A percentile compares a stretch with the other conserved stretches of the same genome.
These are phyloP conservation scores for Neodontobutis hainanensis DNA, from an alignment of 2,113 vertebrate species.

Conservation along the genomic window DNA sequence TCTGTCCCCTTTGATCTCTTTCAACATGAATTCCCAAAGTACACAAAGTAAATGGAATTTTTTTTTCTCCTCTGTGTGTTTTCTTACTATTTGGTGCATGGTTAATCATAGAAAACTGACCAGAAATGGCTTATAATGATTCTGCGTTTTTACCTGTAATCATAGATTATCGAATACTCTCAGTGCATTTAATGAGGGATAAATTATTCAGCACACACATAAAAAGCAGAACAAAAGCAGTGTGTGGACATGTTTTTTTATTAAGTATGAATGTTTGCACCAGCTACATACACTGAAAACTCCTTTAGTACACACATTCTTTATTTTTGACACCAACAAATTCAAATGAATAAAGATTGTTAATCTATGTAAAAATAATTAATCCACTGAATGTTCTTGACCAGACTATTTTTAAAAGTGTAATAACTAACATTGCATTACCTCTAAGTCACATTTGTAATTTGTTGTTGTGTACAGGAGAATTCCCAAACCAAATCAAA, in stretches of 20 bases:
- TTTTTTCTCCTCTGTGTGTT: conserved; percentile 13
- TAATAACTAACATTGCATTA: no score
- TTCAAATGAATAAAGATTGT: no score
- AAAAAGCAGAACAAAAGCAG: conserved; percentile 32
- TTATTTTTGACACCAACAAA: no score
- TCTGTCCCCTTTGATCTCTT: conserved; percentile 75
- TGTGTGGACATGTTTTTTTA: conserved; percentile 31
- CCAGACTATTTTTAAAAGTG: no score
- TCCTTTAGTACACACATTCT: no score
- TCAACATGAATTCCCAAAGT: conserved; percentile 64
- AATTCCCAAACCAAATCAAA: no score
- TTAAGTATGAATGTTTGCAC: neutral
- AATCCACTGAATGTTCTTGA: no score
- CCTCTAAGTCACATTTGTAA: no score
- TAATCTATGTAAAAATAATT: no score
- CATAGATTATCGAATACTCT: conserved; percentile 62
- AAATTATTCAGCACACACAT: conserved; percentile 66
- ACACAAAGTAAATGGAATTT: conserved; percentile 68
- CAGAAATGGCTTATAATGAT: conserved; percentile 74
- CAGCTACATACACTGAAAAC: no score
- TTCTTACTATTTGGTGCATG: conserved; percentile 54
- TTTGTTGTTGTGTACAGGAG: no score
- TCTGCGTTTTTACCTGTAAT: conserved; percentile 63
- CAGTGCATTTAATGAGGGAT: conserved; percentile 69
- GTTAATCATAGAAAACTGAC: conserved; percentile 74